These are phyloP conservation scores for Cydia strobilella DNA, from an alignment of 1,140 invertebrate species.

Conservation along the genomic window DNA sequence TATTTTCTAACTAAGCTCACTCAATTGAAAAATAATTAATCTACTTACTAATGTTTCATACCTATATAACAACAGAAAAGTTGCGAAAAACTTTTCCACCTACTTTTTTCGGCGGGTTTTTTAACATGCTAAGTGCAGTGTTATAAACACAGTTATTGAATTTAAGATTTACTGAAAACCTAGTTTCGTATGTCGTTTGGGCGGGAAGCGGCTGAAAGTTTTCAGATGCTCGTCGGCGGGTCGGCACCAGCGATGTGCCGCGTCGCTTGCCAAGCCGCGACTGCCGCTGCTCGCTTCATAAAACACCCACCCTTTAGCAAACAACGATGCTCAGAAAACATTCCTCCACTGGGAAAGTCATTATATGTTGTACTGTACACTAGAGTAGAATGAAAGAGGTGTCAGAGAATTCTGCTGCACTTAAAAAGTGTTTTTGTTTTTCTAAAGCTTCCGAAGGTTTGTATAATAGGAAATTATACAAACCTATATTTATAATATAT, in stretches of 20 bases:
- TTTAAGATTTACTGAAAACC: background rate
- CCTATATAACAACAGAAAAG: background rate
- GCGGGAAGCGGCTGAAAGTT: conserved; percentile 52
- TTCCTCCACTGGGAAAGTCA: background rate
- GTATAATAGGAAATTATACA: too few species aligned
- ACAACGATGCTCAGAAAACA: conserved; percentile 16
- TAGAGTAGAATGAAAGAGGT: background rate
- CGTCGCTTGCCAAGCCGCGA: conserved; percentile 53
- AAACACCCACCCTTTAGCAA: conserved; percentile 42
- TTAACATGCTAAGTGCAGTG: background rate
- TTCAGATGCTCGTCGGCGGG: conserved; percentile 36
- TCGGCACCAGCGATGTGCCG: conserved; percentile 49
- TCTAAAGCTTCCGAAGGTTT: background rate
- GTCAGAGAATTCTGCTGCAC: background rate
- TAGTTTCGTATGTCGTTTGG: conserved; percentile 22
- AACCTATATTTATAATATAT: too few species aligned
- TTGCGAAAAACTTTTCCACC: background rate
- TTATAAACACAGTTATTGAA: background rate
- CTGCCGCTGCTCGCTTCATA: conserved; percentile 45
- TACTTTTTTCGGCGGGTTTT: background rate
- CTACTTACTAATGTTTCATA: too few species aligned
- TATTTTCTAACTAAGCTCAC: background rate
- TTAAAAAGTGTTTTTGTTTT: background rate
- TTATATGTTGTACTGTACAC: background rate
- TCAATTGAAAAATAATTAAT: background rate